Evolutionary conservation across 2,113 vertebrate species (phyloP).

Genomic region (Psephotus haematonotus): DNA sequence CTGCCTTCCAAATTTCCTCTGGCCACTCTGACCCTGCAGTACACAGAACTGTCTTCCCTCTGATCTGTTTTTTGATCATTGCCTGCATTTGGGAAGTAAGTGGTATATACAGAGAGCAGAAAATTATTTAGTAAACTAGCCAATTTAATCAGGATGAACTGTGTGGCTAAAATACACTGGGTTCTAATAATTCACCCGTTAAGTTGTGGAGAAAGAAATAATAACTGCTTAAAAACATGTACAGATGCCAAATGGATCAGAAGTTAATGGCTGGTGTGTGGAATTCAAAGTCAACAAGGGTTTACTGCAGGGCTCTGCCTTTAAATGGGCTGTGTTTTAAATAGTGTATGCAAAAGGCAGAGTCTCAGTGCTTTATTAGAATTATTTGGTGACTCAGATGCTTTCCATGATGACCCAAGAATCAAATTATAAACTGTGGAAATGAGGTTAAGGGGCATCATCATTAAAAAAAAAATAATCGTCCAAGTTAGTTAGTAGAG

Average conservation of each 20-base stretch:
- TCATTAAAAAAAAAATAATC: background rate
- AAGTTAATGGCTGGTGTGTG: background rate
- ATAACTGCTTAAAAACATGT: background rate
- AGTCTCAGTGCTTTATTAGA: background rate
- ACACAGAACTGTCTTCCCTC: background rate
- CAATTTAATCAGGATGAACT: background rate
- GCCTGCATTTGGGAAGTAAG: background rate
- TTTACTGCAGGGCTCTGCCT: background rate
- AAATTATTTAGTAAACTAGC: slow-evolving; percentile 23
- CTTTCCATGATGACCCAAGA: background rate
- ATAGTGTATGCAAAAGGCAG: background rate
- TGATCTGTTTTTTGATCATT: background rate
- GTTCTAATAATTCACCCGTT: slow-evolving; percentile 22
- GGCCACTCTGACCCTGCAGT: background rate
- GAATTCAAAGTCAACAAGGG: background rate
- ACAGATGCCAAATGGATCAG: background rate
- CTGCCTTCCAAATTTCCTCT: background rate
- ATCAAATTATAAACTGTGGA: background rate
- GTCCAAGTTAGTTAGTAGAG: background rate
- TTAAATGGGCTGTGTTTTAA: background rate
- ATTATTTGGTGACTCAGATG: background rate
- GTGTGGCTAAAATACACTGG: background rate
- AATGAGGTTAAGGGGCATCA: background rate
- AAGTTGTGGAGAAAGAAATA: background rate
- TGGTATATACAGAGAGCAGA: background rate